Evolutionary conservation across 2,888 invertebrate genomes (phyloP).

Genomic region (Nowickia ferox): DNA sequence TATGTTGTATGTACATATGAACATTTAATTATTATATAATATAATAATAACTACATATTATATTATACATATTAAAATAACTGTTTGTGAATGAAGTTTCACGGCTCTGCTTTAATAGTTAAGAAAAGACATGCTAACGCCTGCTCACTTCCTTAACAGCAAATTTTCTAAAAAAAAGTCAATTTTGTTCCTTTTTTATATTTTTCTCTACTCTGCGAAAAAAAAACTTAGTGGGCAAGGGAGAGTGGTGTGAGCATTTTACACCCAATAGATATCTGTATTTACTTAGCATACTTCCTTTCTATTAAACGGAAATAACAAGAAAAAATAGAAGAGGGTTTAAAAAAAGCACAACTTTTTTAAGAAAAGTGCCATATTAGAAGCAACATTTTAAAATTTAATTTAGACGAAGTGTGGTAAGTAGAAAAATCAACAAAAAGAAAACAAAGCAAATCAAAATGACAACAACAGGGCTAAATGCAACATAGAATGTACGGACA

Average conservation of each 20-base stretch:
- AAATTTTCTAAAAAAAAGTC: conserved; percentile 22
- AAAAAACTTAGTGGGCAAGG: conserved; percentile 3
- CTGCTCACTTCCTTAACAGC: conserved; percentile 43
- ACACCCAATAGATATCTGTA: conserved; percentile 53
- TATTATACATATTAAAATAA: background rate
- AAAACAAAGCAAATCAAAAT: conserved; percentile 45
- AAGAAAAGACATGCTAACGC: conserved; percentile 40
- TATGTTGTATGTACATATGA: too few species aligned
- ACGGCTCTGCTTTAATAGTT: background rate
- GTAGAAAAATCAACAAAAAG: conserved; percentile 51
- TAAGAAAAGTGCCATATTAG: conserved; percentile 53
- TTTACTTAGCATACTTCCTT: conserved; percentile 76
- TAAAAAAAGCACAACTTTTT: conserved; percentile 28
- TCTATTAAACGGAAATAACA: conserved; percentile 67
- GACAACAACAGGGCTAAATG: conserved; percentile 37
- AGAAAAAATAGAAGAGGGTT: conserved; percentile 24
- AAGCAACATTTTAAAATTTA: conserved; percentile 77
- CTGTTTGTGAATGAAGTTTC: background rate
- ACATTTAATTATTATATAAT: too few species aligned
- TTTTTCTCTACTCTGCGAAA: conserved; percentile 37
- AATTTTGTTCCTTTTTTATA: conserved; percentile 38
- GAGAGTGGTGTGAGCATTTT: conserved; percentile 36
- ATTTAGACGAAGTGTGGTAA: conserved; percentile 76
- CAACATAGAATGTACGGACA: background rate
- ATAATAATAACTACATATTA: background rate